Percentiles rank a stretch among this genome's conserved stretches.
Conservation (phyloP, 2,888 invertebrate species). For the Ariolimax columbianus region DNA sequence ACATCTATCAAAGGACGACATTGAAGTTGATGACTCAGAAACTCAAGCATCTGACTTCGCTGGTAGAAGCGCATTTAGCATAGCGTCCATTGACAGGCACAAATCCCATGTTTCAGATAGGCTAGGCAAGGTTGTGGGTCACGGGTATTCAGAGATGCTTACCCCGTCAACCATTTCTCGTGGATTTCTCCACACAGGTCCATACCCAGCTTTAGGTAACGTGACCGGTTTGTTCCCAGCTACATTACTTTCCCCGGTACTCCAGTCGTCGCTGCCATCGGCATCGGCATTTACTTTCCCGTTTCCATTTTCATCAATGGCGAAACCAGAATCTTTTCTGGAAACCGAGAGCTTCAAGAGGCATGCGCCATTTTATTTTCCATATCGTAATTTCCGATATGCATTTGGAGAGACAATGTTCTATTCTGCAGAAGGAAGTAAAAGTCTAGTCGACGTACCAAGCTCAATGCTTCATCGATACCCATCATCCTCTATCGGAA, state of each 20-base stretch:
- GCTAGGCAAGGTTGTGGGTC: not conserved
- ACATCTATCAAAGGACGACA: not conserved
- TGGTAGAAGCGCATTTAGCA: constrained; percentile 18
- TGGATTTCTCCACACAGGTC: not conserved
- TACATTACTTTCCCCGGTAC: not conserved
- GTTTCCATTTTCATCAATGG: constrained; percentile 11
- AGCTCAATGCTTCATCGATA: not conserved
- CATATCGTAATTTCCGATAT: constrained; percentile 7
- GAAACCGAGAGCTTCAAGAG: constrained; percentile 3
- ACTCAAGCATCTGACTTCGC: not conserved
- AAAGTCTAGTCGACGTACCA: not conserved
- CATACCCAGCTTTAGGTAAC: constrained; percentile 3
- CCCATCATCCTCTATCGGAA: not conserved
- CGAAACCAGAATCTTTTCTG: not conserved
- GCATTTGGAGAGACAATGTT: not conserved
- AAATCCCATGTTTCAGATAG: not conserved
- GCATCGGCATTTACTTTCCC: not conserved
- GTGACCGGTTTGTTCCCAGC: not conserved
- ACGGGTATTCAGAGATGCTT: not conserved
- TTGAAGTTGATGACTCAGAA: not conserved
- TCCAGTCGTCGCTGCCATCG: not conserved
- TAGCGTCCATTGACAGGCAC: not conserved
- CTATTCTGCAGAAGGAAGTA: not conserved
- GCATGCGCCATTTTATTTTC: constrained; percentile 6
- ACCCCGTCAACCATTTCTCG: not conserved